phyloP scores from a whole-genome alignment of 2,113 vertebrate genomes.

The Myotis lucifugus region DNA sequence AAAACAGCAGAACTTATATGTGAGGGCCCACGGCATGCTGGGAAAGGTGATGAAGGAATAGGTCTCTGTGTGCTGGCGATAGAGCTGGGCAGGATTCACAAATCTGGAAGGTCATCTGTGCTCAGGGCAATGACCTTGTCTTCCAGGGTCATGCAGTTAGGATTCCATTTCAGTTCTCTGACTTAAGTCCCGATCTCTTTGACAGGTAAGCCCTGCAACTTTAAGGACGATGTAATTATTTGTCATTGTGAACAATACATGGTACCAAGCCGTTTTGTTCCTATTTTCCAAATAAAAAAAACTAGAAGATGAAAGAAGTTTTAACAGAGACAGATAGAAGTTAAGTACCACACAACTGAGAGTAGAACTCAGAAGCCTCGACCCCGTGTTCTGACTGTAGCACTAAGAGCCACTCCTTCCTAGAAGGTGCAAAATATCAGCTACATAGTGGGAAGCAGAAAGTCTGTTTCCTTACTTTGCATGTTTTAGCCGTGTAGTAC shows the following conservation, averaged over 20 bases:
- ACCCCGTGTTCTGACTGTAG: neutral
- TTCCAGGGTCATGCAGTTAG: neutral
- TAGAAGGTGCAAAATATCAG: neutral
- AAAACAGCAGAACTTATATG: neutral
- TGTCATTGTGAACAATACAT: neutral
- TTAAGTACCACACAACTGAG: neutral
- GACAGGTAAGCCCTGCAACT: neutral
- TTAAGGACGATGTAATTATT: neutral
- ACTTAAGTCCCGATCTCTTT: neutral
- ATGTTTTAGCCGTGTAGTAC: neutral
- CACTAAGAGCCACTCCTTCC: neutral
- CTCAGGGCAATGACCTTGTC: slow-evolving; percentile 8
- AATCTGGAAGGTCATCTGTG: neutral
- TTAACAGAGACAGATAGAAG: neutral
- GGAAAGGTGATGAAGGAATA: neutral
- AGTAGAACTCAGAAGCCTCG: neutral
- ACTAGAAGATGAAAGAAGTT: neutral
- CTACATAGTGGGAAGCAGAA: neutral
- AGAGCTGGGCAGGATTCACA: neutral
- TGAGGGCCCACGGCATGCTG: neutral
- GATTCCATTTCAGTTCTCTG: neutral
- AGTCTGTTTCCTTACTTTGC: neutral
- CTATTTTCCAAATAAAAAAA: neutral
- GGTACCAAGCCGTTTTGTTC: neutral
- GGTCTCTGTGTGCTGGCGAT: neutral